A percentile compares a stretch with the other conserved stretches of the same genome.
These are phyloP conservation scores for Pycnonotus jocosus DNA, from an alignment of 2,113 vertebrate genomes.

Conservation along the genomic window DNA sequence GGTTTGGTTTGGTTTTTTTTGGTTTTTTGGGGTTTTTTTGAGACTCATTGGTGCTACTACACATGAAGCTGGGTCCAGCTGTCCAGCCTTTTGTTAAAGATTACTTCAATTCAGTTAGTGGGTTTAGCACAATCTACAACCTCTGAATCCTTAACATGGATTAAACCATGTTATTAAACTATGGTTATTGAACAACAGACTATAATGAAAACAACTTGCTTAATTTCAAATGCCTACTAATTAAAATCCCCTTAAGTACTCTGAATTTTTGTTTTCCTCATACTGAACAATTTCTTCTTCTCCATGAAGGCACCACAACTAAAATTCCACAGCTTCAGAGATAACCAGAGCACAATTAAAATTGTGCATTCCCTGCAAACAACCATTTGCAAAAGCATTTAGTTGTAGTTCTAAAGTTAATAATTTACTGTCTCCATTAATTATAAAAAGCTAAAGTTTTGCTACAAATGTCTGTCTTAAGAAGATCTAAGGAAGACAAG, in stretches of 20 bases:
- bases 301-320: background rate
- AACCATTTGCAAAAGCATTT: conserved; percentile 4
- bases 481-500: background rate
- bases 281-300: background rate
- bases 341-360: background rate
- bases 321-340: background rate
- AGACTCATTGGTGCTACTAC: background rate
- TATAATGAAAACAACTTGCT: background rate
- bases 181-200: background rate
- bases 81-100: background rate
- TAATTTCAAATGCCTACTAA: background rate
- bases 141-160: background rate
- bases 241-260: background rate
- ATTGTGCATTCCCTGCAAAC: background rate
- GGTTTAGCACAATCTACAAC: background rate
- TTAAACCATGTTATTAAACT: background rate
- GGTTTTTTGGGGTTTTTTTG: no score
- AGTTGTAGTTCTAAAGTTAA: conserved; percentile 17
- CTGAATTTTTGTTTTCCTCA: background rate
- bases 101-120: background rate
- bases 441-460: conserved; percentile 14
- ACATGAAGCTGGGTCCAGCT: background rate
- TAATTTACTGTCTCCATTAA: conserved; percentile 45
- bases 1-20: no score
- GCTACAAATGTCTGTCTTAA: background rate